Base-by-base conservation (phyloP, 2,888 invertebrate genomes). In the Cerastoderma edule region DNA sequence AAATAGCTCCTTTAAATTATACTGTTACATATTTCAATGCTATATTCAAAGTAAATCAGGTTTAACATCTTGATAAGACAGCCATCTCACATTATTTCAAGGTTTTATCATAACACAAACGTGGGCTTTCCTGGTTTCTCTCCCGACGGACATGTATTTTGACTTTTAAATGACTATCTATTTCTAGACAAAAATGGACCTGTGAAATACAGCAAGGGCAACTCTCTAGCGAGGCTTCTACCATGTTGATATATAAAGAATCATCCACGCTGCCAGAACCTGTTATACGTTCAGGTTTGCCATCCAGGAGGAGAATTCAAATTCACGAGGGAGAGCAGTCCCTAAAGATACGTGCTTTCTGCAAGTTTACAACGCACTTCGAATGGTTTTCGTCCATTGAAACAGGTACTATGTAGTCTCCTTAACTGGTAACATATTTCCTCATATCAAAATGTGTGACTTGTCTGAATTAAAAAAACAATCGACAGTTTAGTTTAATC, bases 121-220 rank as follows among this genome's bases (percentile, higher is more conserved):
- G n/a, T n/a, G n/a, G n/a, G n/a, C n/a, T n/a, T n/a, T n/a, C n/a
- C n/a, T n/a, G n/a, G n/a, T n/a, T n/a, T n/a, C n/a, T n/a, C n/a
- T n/a, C n/a, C n/a, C n/a, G n/a, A n/a, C n/a, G n/a, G n/a, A n/a
- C n/a, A n/a, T n/a, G n/a, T n/a, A n/a, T n/a, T n/a, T n/a, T n/a
- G n/a, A n/a, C n/a, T n/a, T n/a, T n/a, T n/a, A n/a, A n/a, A n/a
- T n/a, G n/a, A n/a, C n/a, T n/a, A n/a, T 39, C 39, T 50, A 50
- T 2, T 39, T 24, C 27, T 27, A 60, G 60, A 60, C 60, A 60
- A 60, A 27, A 60, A 60, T 60, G 60, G 60, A 60, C 39, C 0
- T 60, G 60, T 32, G 30, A 24, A 22, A 35, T 60, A 22, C 35
- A 35, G 13, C 35, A 60, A 27, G 60, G 60, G 27, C 35, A 22